phyloP scores from a whole-genome alignment of 2,888 invertebrate genomes.

The Diplazon laetatorius region DNA sequence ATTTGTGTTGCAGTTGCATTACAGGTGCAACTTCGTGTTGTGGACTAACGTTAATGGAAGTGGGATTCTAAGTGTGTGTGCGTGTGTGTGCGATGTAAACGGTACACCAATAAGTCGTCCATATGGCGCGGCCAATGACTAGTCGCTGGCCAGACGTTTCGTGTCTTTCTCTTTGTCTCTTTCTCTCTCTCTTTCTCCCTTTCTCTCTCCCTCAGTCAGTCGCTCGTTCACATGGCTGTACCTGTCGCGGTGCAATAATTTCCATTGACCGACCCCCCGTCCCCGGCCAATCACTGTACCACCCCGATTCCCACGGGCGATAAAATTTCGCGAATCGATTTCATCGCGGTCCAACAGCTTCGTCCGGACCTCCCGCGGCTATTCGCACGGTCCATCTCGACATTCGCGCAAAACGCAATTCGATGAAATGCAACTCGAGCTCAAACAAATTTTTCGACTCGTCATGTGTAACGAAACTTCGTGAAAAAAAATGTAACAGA shows the following conservation, averaged over 20 bases:
- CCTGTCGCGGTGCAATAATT: background rate
- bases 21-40: no score
- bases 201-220: no score
- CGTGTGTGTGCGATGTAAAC: background rate
- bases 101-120: background rate
- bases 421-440: constrained; percentile 4
- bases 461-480: constrained; percentile 3
- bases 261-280: background rate
- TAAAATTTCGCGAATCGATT: constrained; percentile 15
- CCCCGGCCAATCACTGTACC: background rate
- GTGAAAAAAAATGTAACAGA: background rate
- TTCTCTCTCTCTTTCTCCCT: no score
- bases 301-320: background rate
- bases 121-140: background rate
- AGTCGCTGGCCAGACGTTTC: background rate
- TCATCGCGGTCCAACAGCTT: background rate
- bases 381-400: no score
- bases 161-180: background rate
- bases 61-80: background rate
- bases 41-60: no score
- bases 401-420: constrained; percentile 26
- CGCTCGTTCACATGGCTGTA: no score
- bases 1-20: no score
- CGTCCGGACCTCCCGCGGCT: no score
- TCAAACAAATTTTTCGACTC: constrained; percentile 26